Evolutionary conservation across 2,888 invertebrate genomes (phyloP).

Genomic region (Morpho helenor): DNA sequence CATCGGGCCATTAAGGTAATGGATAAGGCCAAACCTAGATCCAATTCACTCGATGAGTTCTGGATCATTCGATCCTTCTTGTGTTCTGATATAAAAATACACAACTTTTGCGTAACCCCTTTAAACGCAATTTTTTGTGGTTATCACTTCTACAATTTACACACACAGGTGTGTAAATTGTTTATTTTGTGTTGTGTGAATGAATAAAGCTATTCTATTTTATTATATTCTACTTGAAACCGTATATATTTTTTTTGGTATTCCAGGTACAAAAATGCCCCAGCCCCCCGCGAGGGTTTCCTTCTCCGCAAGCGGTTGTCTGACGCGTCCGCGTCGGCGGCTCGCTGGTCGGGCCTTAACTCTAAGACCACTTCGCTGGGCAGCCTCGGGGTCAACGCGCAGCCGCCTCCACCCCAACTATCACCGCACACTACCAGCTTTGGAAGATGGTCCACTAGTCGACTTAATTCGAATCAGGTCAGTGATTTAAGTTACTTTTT

Average conservation of each 20-base stretch:
- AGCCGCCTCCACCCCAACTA: conserved; percentile 78
- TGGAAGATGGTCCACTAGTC: conserved; percentile 86
- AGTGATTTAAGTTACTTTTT: conserved; percentile 20
- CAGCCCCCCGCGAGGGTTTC: conserved; percentile 88
- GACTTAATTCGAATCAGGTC: conserved; percentile 84
- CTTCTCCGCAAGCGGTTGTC: conserved; percentile 88
- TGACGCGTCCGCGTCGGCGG: conserved; percentile 81
- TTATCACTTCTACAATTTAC: too few relatives aligned
- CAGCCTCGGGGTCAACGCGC: conserved; percentile 82
- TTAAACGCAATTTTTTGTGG: too few relatives aligned
- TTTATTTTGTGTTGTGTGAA: too few relatives aligned
- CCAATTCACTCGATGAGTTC: conserved; percentile 53
- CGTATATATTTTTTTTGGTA: neutral
- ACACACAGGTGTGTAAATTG: too few relatives aligned
- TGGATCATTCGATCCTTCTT: conserved; percentile 41
- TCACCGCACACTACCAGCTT: conserved; percentile 76
- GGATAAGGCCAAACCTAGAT: conserved; percentile 63
- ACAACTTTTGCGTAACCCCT: neutral
- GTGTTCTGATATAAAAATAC: conserved; percentile 14
- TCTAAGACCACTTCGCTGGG: conserved; percentile 93
- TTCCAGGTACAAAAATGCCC: conserved; percentile 81
- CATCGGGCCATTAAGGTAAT: conserved; percentile 49
- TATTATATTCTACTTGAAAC: too few relatives aligned
- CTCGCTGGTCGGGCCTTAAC: conserved; percentile 83
- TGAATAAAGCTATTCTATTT: too few relatives aligned